These are phyloP conservation scores for Drosophila nebulosa DNA, from an alignment of 1,140 invertebrate genomes.

Conservation along the genomic window DNA sequence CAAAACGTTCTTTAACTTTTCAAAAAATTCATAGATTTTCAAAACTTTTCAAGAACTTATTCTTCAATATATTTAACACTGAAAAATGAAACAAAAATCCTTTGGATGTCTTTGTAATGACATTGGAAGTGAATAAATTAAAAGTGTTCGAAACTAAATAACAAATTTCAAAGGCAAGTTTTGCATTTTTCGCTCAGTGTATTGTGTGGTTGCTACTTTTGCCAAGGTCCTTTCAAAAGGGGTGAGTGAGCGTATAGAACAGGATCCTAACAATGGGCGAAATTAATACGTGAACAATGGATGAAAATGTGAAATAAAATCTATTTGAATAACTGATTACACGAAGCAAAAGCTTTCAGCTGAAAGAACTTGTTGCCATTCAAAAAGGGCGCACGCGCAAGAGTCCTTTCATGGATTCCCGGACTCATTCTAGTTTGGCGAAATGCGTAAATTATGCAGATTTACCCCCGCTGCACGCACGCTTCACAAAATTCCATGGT, in stretches of 20 bases:
- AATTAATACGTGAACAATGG: slow-evolving; percentile 62
- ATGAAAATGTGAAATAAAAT: slow-evolving; percentile 38
- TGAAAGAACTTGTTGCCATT: slow-evolving; percentile 60
- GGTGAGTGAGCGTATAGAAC: slow-evolving; percentile 28
- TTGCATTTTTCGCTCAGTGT: not conserved
- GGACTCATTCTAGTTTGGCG: no score
- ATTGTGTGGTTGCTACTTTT: slow-evolving; percentile 24
- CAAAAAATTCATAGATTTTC: no score
- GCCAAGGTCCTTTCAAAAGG: slow-evolving; percentile 8
- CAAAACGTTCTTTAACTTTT: no score
- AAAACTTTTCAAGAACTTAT: no score
- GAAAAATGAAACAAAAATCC: no score
- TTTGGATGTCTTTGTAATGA: no score
- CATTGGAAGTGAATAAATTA: no score
- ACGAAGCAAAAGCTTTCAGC: slow-evolving; percentile 17
- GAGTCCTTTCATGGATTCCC: slow-evolving; percentile 67
- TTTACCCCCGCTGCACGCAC: not conserved
- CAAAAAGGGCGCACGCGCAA: slow-evolving; percentile 53
- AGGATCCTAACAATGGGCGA: slow-evolving; percentile 33
- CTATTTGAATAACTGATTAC: slow-evolving; percentile 77
- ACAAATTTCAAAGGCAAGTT: no score
- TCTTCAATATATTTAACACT: no score
- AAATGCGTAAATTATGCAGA: slow-evolving; percentile 44
- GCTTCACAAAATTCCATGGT: slow-evolving; percentile 13
- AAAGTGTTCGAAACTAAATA: no score